phyloP scores from a whole-genome alignment of 2,113 vertebrate species.

The Oreotrochilus melanogaster region DNA sequence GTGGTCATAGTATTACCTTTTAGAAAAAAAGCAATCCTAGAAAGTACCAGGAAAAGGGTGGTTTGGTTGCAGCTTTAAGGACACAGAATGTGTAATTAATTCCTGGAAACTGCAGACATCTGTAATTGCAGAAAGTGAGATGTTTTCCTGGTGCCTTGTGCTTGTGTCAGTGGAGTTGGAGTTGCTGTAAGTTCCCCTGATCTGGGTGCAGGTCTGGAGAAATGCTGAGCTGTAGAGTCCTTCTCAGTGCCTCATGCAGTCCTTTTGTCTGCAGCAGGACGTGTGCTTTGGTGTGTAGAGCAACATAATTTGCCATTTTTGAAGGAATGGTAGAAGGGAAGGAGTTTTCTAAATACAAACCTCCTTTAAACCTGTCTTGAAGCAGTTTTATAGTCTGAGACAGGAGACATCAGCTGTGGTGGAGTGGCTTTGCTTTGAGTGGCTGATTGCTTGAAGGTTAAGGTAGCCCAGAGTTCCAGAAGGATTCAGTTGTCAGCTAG shows the following conservation, averaged over 20 bases:
- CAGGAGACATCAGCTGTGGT: background rate
- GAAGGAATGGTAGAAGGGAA: background rate
- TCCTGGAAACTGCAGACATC: background rate
- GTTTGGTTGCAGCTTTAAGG: background rate
- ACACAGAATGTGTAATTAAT: background rate
- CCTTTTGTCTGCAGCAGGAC: background rate
- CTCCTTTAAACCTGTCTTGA: fast-evolving
- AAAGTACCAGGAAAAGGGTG: background rate
- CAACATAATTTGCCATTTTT: fast-evolving
- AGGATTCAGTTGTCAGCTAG: background rate
- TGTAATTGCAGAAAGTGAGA: background rate
- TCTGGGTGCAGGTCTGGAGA: background rate
- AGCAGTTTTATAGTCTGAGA: background rate
- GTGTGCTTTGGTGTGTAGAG: fast-evolving
- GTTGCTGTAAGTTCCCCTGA: background rate
- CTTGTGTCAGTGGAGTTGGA: background rate
- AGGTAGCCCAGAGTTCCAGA: background rate
- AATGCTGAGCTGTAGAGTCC: background rate
- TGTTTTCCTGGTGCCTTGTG: background rate
- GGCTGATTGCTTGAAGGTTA: background rate
- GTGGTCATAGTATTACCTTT: background rate
- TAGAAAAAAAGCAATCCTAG: background rate
- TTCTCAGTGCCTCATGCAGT: background rate
- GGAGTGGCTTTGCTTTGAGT: background rate
- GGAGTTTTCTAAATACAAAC: background rate